Evolutionary conservation across 2,113 vertebrate species (phyloP).

Genomic region (Cinclus cinclus): DNA sequence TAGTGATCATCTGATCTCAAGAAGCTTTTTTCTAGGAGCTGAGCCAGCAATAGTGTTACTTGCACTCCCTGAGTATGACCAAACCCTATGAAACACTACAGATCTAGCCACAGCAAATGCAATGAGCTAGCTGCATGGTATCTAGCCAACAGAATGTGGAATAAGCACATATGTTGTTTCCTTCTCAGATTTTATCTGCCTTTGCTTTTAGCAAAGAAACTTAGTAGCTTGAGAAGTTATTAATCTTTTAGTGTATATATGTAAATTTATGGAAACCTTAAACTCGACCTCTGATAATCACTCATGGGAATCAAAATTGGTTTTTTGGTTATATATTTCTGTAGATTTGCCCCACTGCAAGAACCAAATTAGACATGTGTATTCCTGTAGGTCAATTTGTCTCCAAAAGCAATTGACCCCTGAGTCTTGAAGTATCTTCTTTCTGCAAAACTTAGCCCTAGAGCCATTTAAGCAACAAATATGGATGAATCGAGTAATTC

Average conservation of each 20-base stretch:
- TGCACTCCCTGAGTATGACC: neutral
- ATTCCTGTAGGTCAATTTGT: constrained; percentile 58
- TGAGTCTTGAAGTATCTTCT: constrained; percentile 53
- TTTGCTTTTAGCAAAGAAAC: constrained; percentile 34
- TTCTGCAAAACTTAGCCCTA: constrained; percentile 57
- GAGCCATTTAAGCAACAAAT: constrained; percentile 63
- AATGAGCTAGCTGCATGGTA: neutral
- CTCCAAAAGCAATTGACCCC: constrained; percentile 66
- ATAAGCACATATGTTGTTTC: constrained; percentile 1
- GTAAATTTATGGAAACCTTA: constrained; percentile 55
- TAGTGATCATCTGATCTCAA: neutral
- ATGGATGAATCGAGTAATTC: constrained; percentile 57
- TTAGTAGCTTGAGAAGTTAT: constrained; percentile 25
- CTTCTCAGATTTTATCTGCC: constrained; percentile 26
- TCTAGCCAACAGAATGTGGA: neutral
- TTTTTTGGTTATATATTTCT: constrained; percentile 51
- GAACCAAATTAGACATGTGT: constrained; percentile 57
- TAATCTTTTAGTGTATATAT: constrained; percentile 28
- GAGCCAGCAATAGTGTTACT: neutral
- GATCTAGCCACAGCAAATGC: neutral
- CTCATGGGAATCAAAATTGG: constrained; percentile 56
- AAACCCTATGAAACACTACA: neutral
- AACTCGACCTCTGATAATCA: constrained; percentile 5
- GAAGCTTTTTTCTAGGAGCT: neutral
- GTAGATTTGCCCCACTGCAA: constrained; percentile 21